These are phyloP conservation scores for Cygnus buccinator DNA, from an alignment of 2,113 vertebrate species.

Conservation along the genomic window DNA sequence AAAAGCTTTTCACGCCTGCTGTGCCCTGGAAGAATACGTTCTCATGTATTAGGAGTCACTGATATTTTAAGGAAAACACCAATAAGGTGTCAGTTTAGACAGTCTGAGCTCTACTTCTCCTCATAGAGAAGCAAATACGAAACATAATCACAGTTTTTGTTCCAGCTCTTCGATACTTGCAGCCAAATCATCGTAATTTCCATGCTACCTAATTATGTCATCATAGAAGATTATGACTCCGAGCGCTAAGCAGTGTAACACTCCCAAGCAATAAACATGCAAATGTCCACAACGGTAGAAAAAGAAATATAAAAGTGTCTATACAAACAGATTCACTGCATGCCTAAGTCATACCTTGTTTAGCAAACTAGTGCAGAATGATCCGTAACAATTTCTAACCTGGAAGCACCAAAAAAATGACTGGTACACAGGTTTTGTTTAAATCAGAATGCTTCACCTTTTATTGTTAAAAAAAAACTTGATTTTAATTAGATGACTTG, in stretches of 20 bases:
- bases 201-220: background rate
- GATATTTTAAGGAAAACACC: background rate
- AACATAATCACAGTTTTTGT: background rate
- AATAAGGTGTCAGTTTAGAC: slow-evolving; percentile 1
- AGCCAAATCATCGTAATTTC: slow-evolving; percentile 39
- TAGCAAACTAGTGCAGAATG: background rate
- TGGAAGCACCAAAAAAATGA: background rate
- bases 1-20: background rate
- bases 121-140: background rate
- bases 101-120: background rate
- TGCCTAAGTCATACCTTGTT: background rate
- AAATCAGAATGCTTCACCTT: background rate
- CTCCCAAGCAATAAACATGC: slow-evolving; percentile 25
- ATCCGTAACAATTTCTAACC: background rate
- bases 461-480: background rate
- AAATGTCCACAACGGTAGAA: background rate
- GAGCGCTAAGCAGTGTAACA: background rate
- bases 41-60: background rate
- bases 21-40: background rate
- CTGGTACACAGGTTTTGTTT: background rate
- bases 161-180: slow-evolving; percentile 3
- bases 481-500: background rate
- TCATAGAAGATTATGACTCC: background rate
- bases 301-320: background rate
- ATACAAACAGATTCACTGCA: background rate